A percentile compares a stretch with the other conserved stretches of the same genome.
Conservation (phyloP, 2,113 vertebrate genomes). For the Heptranchias perlo region DNA sequence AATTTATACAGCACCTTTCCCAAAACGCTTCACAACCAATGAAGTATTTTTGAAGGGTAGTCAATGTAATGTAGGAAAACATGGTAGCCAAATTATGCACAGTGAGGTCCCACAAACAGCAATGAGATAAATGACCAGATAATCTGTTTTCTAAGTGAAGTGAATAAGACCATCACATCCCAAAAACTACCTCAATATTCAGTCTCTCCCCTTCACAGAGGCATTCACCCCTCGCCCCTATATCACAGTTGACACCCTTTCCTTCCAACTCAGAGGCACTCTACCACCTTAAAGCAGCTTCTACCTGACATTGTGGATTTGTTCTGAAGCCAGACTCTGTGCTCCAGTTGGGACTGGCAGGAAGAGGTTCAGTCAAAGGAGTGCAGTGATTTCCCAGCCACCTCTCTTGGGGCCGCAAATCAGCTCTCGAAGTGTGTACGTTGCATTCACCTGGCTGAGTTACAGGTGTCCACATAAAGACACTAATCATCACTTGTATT, state of each 20-base stretch:
- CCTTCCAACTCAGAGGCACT: background rate
- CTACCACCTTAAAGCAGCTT: background rate
- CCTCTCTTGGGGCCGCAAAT: background rate
- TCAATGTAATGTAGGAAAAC: background rate
- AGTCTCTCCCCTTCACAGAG: background rate
- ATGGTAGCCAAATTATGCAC: background rate
- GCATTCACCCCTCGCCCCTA: background rate
- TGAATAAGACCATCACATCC: background rate
- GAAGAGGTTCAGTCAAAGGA: background rate
- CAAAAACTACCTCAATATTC: background rate
- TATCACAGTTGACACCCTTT: background rate
- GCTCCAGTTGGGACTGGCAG: background rate
- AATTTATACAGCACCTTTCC: background rate
- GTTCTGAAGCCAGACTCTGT: background rate
- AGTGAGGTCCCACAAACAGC: background rate
- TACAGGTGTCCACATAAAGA: background rate
- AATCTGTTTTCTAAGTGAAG: background rate
- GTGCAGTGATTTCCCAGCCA: background rate
- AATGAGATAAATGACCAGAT: background rate
- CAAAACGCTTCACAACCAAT: background rate
- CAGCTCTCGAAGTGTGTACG: background rate
- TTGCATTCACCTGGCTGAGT: background rate
- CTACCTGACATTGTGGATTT: background rate
- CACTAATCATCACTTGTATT: background rate
- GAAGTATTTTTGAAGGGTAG: background rate